phyloP scores from a whole-genome alignment of 2,888 invertebrate genomes.

The Macropis europaea region DNA sequence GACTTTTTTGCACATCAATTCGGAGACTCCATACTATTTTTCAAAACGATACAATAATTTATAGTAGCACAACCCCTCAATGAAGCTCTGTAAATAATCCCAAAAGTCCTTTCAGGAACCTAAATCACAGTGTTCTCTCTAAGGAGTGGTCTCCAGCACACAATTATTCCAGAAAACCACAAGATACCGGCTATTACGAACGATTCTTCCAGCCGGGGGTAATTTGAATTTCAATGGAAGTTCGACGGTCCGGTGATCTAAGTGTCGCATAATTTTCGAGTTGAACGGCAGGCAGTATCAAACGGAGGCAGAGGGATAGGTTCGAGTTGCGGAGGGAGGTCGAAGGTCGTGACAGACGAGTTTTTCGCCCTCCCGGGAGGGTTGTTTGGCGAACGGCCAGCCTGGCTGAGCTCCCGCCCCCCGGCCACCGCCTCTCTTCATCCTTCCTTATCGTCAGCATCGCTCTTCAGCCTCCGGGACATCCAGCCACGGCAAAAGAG shows the following conservation, averaged over 20 bases:
- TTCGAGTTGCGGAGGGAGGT: constrained; percentile 41
- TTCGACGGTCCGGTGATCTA: background rate
- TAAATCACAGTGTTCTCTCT: too few species aligned
- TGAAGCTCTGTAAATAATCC: too few species aligned
- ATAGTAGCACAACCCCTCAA: too few species aligned
- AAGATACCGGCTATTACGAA: too few species aligned
- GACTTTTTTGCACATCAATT: too few species aligned
- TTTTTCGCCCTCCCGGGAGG: constrained; percentile 52
- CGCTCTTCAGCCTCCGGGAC: background rate
- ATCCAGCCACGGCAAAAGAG: constrained; percentile 15
- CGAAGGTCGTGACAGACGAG: constrained; percentile 50
- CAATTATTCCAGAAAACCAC: too few species aligned
- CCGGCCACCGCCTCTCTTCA: constrained; percentile 27
- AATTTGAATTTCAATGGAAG: background rate
- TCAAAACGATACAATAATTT: too few species aligned
- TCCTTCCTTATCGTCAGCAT: constrained; percentile 20
- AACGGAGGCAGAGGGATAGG: background rate
- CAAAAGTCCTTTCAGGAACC: too few species aligned
- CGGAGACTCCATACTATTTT: too few species aligned
- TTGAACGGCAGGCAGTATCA: constrained; percentile 4
- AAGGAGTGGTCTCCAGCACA: too few species aligned
- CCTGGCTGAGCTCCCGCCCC: constrained; percentile 51
- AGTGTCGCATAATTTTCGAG: background rate
- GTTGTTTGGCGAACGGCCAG: constrained; percentile 61
- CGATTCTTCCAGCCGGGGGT: too few species aligned